Evolutionary conservation across 2,113 vertebrate genomes (phyloP).

Genomic region (Carassius auratus): DNA sequence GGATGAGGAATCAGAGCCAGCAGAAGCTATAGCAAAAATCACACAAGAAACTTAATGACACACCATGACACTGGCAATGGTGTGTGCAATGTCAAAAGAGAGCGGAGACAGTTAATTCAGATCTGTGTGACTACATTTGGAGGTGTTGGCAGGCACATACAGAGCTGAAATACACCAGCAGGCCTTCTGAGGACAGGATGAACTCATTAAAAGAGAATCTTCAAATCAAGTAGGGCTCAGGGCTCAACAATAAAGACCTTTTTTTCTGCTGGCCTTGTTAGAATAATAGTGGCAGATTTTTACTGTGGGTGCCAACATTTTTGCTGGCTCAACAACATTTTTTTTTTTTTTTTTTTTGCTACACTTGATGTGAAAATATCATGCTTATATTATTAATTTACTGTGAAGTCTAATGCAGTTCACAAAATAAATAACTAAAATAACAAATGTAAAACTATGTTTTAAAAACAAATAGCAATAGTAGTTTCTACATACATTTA

Average conservation of each 20-base stretch:
- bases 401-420: background rate
- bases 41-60: constrained; percentile 39
- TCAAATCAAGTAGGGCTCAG: constrained; percentile 19
- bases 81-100: constrained; percentile 32
- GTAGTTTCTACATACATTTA: background rate
- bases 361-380: no score
- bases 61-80: constrained; percentile 35
- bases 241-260: background rate
- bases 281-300: background rate
- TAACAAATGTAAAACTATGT: no score
- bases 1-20: constrained; percentile 23
- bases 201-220: constrained; percentile 25
- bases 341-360: background rate
- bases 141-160: constrained; percentile 30
- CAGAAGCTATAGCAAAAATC: constrained; percentile 37
- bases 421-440: background rate
- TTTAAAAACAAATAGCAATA: no score
- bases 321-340: background rate
- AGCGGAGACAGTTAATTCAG: constrained; percentile 43
- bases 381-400: background rate
- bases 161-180: constrained; percentile 18
- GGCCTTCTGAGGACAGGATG: constrained; percentile 8
- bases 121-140: constrained; percentile 44
- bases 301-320: background rate
- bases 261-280: background rate